Conservation (phyloP, 1,140 invertebrate species). For the Psix sp. region DNA sequence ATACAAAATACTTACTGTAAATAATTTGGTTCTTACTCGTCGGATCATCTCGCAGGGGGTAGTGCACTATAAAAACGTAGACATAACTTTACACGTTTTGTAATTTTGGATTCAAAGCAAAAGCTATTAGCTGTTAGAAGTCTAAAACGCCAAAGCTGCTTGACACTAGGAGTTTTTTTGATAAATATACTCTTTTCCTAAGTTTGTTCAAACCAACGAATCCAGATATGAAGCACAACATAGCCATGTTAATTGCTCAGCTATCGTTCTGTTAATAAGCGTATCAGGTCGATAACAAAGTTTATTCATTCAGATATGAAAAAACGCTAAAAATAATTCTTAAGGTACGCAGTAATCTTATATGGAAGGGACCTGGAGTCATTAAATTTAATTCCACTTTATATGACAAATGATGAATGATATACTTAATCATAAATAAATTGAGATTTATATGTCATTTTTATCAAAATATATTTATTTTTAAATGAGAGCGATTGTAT, state of each 20-base stretch:
- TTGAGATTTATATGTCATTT: too few relatives aligned
- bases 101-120: background rate
- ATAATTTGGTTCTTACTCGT: constrained; percentile 12
- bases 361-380: too few relatives aligned
- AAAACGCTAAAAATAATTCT: background rate
- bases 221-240: constrained; percentile 21
- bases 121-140: background rate
- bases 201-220: constrained; percentile 21
- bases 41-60: constrained; percentile 25
- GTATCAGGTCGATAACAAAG: constrained; percentile 17
- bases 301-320: constrained; percentile 3
- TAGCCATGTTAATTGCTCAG: constrained; percentile 12
- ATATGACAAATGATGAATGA: too few relatives aligned
- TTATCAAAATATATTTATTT: too few relatives aligned
- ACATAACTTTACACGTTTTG: background rate
- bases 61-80: constrained; percentile 21
- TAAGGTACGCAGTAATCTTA: too few relatives aligned
- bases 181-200: constrained; percentile 12
- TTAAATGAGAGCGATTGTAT: too few relatives aligned
- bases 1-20: constrained; percentile 23
- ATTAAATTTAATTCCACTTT: too few relatives aligned
- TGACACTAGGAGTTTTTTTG: background rate
- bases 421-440: too few relatives aligned
- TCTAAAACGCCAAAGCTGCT: background rate
- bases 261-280: constrained; percentile 12